A percentile compares a stretch with the other conserved stretches of the same genome.
Evolutionary conservation across 1,140 invertebrate genomes (phyloP).

Genomic region (Papilio dardanus): DNA sequence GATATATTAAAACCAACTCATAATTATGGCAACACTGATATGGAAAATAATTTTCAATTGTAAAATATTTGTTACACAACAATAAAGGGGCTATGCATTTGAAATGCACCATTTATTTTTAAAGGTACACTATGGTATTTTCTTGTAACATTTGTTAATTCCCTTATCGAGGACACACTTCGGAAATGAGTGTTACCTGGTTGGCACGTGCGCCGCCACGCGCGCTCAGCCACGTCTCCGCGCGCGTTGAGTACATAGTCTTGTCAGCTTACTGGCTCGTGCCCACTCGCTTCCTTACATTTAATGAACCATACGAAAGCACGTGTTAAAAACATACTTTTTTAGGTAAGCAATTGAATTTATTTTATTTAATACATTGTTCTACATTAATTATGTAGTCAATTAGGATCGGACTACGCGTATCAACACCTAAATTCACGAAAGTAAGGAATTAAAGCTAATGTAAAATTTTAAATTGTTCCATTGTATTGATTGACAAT

Average conservation of each 20-base stretch:
- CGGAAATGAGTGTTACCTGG: constrained; percentile 47
- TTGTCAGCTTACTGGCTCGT: constrained; percentile 18
- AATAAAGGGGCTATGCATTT: background rate
- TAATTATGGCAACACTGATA: no score
- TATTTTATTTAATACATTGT: background rate
- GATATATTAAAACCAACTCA: no score
- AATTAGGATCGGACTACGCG: no score
- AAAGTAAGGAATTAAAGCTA: background rate
- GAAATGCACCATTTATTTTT: background rate
- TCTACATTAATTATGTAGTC: no score
- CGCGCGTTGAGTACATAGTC: constrained; percentile 25
- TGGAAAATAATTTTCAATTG: no score
- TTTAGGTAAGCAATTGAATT: background rate
- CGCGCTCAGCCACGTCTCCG: constrained; percentile 53
- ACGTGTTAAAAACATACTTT: background rate
- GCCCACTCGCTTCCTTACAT: constrained; percentile 22
- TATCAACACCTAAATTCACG: background rate
- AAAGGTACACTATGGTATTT: background rate
- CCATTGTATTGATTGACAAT: constrained; percentile 34
- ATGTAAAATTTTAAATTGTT: constrained; percentile 22
- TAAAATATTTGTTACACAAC: background rate
- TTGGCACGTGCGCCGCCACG: constrained; percentile 65
- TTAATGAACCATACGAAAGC: constrained; percentile 12
- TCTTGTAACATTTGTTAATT: constrained; percentile 9
- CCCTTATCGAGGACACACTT: constrained; percentile 28